phyloP scores from a whole-genome alignment of 1,140 invertebrate genomes.

The Lepidostoma basale region DNA sequence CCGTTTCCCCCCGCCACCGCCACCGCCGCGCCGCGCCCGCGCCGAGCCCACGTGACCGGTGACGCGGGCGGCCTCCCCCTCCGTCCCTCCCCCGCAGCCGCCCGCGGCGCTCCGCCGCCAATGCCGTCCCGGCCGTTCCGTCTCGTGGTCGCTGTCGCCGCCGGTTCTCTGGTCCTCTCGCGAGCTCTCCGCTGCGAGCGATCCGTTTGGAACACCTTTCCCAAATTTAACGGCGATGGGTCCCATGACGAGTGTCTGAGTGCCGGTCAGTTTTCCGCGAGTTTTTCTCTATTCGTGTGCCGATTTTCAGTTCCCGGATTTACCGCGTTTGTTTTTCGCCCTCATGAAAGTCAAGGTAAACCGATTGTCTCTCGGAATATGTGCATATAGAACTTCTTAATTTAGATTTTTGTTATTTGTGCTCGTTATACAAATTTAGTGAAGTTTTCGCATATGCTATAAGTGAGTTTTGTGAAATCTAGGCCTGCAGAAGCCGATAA shows the following conservation, averaged over 20 bases:
- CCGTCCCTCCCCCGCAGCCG: background rate
- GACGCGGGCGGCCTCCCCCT: constrained; percentile 8
- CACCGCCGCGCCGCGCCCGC: background rate
- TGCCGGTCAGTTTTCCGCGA: constrained; percentile 1
- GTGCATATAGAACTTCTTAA: constrained; percentile 13
- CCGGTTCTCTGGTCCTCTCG: background rate
- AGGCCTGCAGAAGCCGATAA: background rate
- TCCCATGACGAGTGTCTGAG: background rate
- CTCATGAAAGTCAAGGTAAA: constrained; percentile 41
- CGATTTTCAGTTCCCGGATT: constrained; percentile 12
- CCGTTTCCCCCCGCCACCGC: constrained; percentile 5
- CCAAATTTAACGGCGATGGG: background rate
- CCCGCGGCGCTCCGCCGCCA: background rate
- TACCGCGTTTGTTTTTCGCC: constrained; percentile 1
- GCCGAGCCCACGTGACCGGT: too few species aligned
- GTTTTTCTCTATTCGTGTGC: background rate
- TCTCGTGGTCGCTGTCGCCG: too few species aligned
- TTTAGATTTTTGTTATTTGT: background rate
- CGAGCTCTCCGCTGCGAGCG: background rate
- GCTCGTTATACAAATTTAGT: background rate
- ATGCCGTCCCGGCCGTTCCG: background rate
- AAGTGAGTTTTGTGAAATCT: constrained; percentile 2
- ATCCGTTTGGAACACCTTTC: background rate
- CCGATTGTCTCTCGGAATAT: constrained; percentile 18
- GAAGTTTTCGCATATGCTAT: background rate